Percentiles rank a stretch among this genome's conserved stretches.
These are phyloP conservation scores for Larimichthys polyactis DNA, from an alignment of 2,113 vertebrate genomes.

Conservation along the genomic window DNA sequence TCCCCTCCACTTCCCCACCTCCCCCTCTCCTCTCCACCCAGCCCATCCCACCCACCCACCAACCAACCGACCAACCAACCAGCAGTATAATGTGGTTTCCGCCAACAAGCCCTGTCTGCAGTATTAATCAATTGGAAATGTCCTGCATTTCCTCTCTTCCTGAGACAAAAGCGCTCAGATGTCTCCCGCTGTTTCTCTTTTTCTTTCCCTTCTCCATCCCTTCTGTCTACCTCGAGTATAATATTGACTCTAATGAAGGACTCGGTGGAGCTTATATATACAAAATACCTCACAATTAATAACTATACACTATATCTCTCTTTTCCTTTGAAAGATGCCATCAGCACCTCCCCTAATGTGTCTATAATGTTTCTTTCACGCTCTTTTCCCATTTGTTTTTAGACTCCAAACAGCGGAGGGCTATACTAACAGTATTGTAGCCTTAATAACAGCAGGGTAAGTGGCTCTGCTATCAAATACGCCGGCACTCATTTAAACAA, in stretches of 20 bases:
- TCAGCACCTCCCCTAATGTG: slow-evolving; percentile 24
- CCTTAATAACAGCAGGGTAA: slow-evolving; percentile 70
- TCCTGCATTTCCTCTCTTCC: slow-evolving; percentile 66
- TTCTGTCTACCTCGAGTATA: slow-evolving; percentile 20
- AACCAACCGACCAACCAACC: slow-evolving; percentile 36
- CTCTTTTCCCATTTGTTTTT: slow-evolving; percentile 64
- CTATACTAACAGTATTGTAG: slow-evolving; percentile 40
- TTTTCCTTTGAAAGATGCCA: slow-evolving; percentile 14
- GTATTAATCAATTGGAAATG: slow-evolving; percentile 80
- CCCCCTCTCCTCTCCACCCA: slow-evolving; percentile 6
- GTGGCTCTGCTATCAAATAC: slow-evolving; percentile 69
- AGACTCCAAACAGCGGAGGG: slow-evolving; percentile 40
- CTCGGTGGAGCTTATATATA: slow-evolving; percentile 48
- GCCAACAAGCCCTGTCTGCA: slow-evolving; percentile 75
- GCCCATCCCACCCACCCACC: slow-evolving; percentile 41
- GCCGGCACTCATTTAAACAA: slow-evolving; percentile 77
- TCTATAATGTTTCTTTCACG: slow-evolving; percentile 39
- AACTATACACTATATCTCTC: slow-evolving; percentile 45
- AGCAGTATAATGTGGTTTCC: slow-evolving; percentile 76
- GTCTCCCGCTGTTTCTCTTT: not conserved
- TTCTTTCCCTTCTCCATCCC: not conserved
- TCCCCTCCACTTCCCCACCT: slow-evolving; percentile 6
- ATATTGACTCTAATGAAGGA: slow-evolving; percentile 62
- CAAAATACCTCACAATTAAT: slow-evolving; percentile 66
- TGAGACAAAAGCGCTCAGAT: slow-evolving; percentile 59